Evolutionary conservation across 2,888 invertebrate species (phyloP), one percentile per base, ranked within the genome.

Genomic region (Agrotis clavis): DNA sequence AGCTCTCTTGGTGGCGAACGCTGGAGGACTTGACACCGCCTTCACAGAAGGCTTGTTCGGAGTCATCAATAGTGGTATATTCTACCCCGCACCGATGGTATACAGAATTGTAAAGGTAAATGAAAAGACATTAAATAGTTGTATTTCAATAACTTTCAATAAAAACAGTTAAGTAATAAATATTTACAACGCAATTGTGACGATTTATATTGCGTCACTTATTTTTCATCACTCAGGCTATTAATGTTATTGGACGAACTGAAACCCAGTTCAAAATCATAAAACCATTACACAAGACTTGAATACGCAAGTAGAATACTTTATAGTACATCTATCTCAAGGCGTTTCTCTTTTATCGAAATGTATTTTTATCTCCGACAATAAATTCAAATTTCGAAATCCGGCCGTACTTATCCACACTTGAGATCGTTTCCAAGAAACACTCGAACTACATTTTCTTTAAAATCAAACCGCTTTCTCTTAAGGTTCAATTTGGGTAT

Each of bases 21-120:
- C 99, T 0, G 98, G 99, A 18, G 99, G 99, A 60, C 97, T 99
- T 64, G 99, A 99, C 91, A 99, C 99, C 90, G 99, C 99, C 0
- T 97, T 98, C 30, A 99, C 99, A 0, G 99, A 99, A 66, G 99
- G 99, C 69, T 97, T 98, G 80, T 99, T 98, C 89, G 99, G 99
- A 64, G 98, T 99, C 62, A 97, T 98, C 79, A 97, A 98, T 85
- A 98, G 98, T 83, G 97, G 99, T 54, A 98, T 99, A 97, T 98
- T 99, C 91, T 98, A 98, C 13, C 96, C 97, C 66, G 97, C 98
- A 88, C 96, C 97, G 19, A 88, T 97, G 11, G 95, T 96, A 65
- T 97, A 97, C 87, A 93, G 86, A 79, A 92, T 95, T 75, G 69
- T 94, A 4, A 96, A 96, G 93, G 96, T 96, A 89, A 74, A 65